Evolutionary conservation across 2,888 invertebrate genomes (phyloP), one percentile per base, ranked within the genome.

Genomic region (Cataglyphis albicans): DNA sequence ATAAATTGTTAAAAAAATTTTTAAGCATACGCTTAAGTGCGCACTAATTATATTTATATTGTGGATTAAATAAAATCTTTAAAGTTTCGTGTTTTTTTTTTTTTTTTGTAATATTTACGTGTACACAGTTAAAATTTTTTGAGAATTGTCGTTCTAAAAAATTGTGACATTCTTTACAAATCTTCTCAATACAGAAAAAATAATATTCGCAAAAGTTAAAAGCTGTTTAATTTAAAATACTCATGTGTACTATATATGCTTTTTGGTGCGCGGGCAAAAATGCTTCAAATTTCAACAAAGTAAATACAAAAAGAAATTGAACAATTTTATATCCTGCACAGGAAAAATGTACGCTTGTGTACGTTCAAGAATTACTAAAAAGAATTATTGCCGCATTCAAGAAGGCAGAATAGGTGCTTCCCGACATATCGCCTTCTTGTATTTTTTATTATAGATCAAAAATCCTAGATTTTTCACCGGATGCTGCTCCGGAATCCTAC

Each of bases 381-480:
- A 67, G 18, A 18, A 48, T 48, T 48, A 67, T 48, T 44, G 48
- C 48, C 1, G 15, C 48, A 18, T 48, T 48, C n/a, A 48, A 48
- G n/a, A n/a, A 48, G 6, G 7, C 44, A 44, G 61, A 74, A 32
- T 21, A 63, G n/a, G 5, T 41, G 5, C 25, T 32, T 15, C n/a
- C 21, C 44, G 25, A 9, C 7, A 15, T 25, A n/a, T 32, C n/a
- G 29, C 59, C 41, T 59, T 38, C 15, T 35, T 9, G 32, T 44
- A 65, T 29, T 65, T 48, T 55, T 38, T 55, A 29, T 74, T 21
- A 10, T 25, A 44, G 12, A 41, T 73, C 44, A 48, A 44, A 61
- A 32, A 52, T 15, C 25, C 29, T 25, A 12, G 55, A 76, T 67
- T 76, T 67, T 67, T 76, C 35, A n/a, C 5, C n/a, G 21, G 65